Conservation (phyloP, 2,888 invertebrate species). For the Psylliodes chrysocephalus region DNA sequence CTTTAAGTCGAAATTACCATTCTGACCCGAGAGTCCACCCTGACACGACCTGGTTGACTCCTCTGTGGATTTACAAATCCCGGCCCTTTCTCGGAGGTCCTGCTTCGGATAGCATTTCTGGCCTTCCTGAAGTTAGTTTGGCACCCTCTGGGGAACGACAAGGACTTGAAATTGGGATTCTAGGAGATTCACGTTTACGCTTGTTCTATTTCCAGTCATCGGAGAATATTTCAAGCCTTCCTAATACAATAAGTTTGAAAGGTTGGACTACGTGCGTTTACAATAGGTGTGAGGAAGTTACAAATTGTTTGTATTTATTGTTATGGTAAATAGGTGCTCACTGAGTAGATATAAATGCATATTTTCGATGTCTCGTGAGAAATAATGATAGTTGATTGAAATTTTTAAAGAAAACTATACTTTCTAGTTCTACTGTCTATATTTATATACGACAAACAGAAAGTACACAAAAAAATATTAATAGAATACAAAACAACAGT, state of each 20-base stretch:
- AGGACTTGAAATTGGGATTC: slow-evolving; percentile 2
- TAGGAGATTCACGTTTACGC: slow-evolving; percentile 8
- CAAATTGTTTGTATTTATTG: not conserved
- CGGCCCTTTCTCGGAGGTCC: slow-evolving; percentile 1
- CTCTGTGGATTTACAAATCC: slow-evolving; percentile 13
- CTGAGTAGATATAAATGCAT: too few relatives aligned
- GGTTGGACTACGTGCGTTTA: not conserved
- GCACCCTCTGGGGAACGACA: not conserved
- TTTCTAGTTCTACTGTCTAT: too few relatives aligned
- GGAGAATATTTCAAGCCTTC: slow-evolving; percentile 2
- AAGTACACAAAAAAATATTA: too few relatives aligned
- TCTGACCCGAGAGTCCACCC: not conserved
- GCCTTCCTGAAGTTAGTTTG: slow-evolving; percentile 7
- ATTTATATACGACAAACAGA: too few relatives aligned
- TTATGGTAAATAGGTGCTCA: not conserved
- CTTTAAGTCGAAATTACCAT: slow-evolving; percentile 4
- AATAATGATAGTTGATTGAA: too few relatives aligned
- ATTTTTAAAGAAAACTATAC: too few relatives aligned
- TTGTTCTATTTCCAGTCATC: slow-evolving; percentile 3
- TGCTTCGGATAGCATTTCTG: not conserved
- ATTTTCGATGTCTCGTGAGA: too few relatives aligned
- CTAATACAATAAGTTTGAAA: slow-evolving; percentile 13
- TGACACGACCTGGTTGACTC: slow-evolving; percentile 9
- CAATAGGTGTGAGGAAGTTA: slow-evolving; percentile 1
- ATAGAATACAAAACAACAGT: too few relatives aligned